These are phyloP conservation scores for Drosophila quinaria DNA, from an alignment of 2,888 invertebrate species.

Conservation along the genomic window DNA sequence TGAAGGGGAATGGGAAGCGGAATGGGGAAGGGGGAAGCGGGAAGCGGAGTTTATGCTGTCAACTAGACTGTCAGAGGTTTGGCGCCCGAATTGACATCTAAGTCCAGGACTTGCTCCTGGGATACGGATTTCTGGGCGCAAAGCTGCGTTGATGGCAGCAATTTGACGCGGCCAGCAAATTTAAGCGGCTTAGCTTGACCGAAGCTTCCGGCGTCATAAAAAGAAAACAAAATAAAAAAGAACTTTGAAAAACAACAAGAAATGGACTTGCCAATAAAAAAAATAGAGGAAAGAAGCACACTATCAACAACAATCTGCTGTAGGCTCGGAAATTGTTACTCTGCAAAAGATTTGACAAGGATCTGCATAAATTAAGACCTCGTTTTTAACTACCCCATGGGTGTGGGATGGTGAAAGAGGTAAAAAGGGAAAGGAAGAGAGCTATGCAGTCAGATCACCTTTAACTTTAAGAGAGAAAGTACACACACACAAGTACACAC, in stretches of 20 bases:
- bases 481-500: background rate
- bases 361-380: conserved; percentile 46
- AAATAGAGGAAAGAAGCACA: conserved; percentile 10
- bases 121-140: conserved; percentile 23
- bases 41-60: conserved; percentile 11
- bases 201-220: conserved; percentile 47
- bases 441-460: conserved; percentile 1
- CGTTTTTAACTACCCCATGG: conserved; percentile 20
- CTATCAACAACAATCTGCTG: conserved; percentile 37
- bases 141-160: conserved; percentile 76
- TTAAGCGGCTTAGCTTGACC: conserved; percentile 79
- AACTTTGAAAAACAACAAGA: background rate
- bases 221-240: conserved; percentile 9
- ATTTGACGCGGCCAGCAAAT: conserved; percentile 74
- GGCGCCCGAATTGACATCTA: conserved; percentile 52
- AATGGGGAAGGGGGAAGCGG: background rate
- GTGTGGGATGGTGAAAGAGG: background rate
- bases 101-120: conserved; percentile 26
- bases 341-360: conserved; percentile 49
- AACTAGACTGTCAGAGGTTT: conserved; percentile 37
- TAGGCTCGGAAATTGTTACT: conserved; percentile 38
- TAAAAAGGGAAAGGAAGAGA: no score
- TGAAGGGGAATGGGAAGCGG: background rate
- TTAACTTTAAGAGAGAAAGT: conserved; percentile 1
- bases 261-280: conserved; percentile 17